Evolutionary conservation across 2,113 vertebrate species (phyloP), one percentile per base, ranked within the genome.

Genomic region (Gymnobelideus leadbeateri): DNA sequence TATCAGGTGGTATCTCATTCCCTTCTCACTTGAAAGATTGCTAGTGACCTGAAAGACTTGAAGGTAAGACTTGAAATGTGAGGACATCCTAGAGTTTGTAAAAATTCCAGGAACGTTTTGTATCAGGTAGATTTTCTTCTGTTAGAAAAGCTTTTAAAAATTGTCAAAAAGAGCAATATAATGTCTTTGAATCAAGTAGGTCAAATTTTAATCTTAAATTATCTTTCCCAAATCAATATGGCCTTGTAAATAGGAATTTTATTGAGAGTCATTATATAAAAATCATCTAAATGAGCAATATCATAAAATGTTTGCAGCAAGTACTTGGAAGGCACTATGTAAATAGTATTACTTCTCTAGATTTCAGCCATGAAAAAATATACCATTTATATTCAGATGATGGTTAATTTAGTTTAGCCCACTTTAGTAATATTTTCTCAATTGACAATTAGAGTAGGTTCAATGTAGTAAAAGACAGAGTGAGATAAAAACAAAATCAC

Each of bases 171-270:
- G 19, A 43, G 68, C n/a, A 84, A 43, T 84, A 84, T 84, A 43
- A 43, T 43, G 21, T 84, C n/a, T 43, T 84, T 84, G 68, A 43
- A 84, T 43, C n/a, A 84, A 84, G n/a, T 84, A 21, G 68, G 37
- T 84, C 68, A 84, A 43, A 84, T 23, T 84, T 84, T 84, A 43
- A 84, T 43, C 68, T 84, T 84, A 84, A 84, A 84, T 84, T 43
- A 84, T 84, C n/a, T 84, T 84, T 84, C n/a, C 19, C 6, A 43
- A 84, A 84, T 7, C n/a, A 43, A 23, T 84, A 84, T 84, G n/a
- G 68, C 68, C n/a, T 84, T 84, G n/a, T 43, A 84, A 84, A 84
- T 84, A 84, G 68, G 68, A 84, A 84, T 84, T 84, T 84, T 84
- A 84, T 84, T 43, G 68, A 43, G n/a, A 84, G 68, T 43, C n/a